These are phyloP conservation scores for Acromyrmex heyeri DNA, from an alignment of 1,140 invertebrate species.

Conservation along the genomic window DNA sequence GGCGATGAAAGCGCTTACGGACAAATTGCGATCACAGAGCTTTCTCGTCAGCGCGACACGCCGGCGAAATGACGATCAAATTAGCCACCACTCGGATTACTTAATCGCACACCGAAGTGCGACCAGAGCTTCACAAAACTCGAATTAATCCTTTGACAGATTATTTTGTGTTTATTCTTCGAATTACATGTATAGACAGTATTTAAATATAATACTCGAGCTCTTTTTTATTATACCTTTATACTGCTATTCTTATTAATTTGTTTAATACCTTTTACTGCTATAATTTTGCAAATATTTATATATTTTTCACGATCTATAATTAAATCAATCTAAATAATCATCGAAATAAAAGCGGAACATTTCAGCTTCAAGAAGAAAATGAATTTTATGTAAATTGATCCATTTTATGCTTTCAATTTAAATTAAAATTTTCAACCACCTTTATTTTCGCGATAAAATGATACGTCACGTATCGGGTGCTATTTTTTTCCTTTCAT, in stretches of 20 bases:
- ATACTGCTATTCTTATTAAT: no score
- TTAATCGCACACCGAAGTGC: conserved; percentile 20
- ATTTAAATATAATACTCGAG: no score
- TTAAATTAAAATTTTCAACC: conserved; percentile 28
- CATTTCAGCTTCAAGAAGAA: conserved; percentile 2
- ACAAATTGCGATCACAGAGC: conserved; percentile 59
- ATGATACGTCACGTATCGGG: neutral
- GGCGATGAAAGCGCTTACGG: conserved; percentile 23
- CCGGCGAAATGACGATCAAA: conserved; percentile 45
- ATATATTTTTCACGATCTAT: neutral
- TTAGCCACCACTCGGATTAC: conserved; percentile 33
- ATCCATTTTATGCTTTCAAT: conserved; percentile 17
- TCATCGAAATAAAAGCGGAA: neutral
- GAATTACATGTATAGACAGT: neutral
- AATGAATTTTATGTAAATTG: conserved; percentile 38
- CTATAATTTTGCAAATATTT: conserved; percentile 14
- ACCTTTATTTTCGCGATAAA: conserved; percentile 6
- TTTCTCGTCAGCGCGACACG: conserved; percentile 28
- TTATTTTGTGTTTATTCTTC: neutral
- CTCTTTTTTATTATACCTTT: neutral
- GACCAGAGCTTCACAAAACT: neutral
- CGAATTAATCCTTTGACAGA: neutral
- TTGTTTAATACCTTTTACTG: neutral
- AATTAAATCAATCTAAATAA: conserved; percentile 3
- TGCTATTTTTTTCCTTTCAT: neutral